These are phyloP conservation scores for Lagopus muta DNA, from an alignment of 2,113 vertebrate species.

Conservation along the genomic window DNA sequence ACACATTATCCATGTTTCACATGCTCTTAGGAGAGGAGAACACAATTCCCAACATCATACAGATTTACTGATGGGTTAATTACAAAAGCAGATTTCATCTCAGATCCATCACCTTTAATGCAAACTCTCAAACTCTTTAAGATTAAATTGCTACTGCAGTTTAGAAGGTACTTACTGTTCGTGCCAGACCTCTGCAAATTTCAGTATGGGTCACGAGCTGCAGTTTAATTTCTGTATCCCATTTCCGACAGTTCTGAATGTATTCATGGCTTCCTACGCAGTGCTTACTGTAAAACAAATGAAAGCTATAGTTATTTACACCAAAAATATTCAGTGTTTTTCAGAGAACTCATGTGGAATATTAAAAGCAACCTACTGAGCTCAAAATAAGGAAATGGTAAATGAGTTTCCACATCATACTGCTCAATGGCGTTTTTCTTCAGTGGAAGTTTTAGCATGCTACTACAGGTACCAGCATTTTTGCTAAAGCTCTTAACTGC, in stretches of 20 bases:
- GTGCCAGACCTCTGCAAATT: slow-evolving; percentile 88
- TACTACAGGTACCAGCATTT: background rate
- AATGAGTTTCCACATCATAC: background rate
- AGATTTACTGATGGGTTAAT: background rate
- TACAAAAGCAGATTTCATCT: background rate
- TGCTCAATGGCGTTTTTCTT: background rate
- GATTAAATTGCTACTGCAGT: background rate
- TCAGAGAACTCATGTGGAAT: background rate
- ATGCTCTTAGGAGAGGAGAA: background rate
- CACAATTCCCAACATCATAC: background rate
- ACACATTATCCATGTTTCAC: background rate
- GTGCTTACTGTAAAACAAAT: slow-evolving; percentile 87
- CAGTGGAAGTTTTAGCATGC: background rate
- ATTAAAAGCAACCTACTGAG: background rate
- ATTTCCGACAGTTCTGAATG: slow-evolving; percentile 96
- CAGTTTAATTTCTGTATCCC: slow-evolving; percentile 94
- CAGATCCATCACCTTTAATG: background rate
- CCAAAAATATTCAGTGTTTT: background rate
- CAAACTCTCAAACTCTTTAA: background rate
- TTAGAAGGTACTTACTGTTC: slow-evolving; percentile 84
- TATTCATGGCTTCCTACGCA: slow-evolving; percentile 97
- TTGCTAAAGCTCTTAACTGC: background rate
- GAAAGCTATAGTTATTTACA: background rate
- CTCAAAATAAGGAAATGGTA: background rate
- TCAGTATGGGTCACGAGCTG: slow-evolving; percentile 86